These are phyloP conservation scores for Ephialtes manifestator DNA, from an alignment of 2,888 invertebrate genomes.

Conservation along the genomic window DNA sequence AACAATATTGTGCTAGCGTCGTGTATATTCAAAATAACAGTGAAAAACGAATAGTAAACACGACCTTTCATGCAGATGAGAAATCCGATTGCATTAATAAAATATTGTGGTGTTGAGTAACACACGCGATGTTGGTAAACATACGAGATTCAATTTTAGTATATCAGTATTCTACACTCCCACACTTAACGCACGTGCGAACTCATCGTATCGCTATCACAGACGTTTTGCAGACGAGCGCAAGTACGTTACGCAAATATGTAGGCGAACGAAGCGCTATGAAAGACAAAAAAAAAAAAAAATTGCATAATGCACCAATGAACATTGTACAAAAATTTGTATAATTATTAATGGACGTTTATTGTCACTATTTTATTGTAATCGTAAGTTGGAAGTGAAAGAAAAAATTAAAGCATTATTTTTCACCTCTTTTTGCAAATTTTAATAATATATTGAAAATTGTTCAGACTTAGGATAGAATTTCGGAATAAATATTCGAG, in stretches of 20 bases:
- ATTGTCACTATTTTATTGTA: too few relatives aligned
- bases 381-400: too few relatives aligned
- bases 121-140: conserved; percentile 51
- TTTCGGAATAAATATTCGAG: too few relatives aligned
- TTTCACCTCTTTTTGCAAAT: too few relatives aligned
- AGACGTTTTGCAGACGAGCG: conserved; percentile 6
- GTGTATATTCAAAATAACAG: conserved; percentile 6
- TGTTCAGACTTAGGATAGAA: too few relatives aligned
- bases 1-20: background rate
- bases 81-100: conserved; percentile 25
- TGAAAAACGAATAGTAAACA: conserved; percentile 25
- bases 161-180: conserved; percentile 27
- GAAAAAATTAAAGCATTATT: too few relatives aligned
- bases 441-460: too few relatives aligned
- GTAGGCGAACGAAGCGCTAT: background rate
- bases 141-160: conserved; percentile 42
- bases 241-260: conserved; percentile 6
- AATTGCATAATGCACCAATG: background rate
- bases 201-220: conserved; percentile 21
- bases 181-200: background rate
- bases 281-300: background rate
- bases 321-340: background rate
- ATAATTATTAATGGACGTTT: background rate
- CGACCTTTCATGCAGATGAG: conserved; percentile 11
- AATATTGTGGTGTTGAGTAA: conserved; percentile 30